Conservation (phyloP, 2,888 invertebrate genomes). For the Acleris sparsana region DNA sequence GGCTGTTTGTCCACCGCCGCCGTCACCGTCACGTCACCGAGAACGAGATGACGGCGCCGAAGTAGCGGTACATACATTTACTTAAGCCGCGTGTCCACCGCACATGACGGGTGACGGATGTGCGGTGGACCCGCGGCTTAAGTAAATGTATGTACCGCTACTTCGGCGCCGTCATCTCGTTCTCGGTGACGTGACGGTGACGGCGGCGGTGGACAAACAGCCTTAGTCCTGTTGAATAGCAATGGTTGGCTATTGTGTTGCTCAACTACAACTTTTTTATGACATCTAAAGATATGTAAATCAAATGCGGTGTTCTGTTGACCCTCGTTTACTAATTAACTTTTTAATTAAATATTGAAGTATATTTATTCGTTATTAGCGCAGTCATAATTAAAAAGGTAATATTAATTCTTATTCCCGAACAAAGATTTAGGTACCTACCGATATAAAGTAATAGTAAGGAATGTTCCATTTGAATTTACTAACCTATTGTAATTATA, state of each 20-base stretch:
- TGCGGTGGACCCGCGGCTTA: too few species aligned
- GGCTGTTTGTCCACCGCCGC: too few species aligned
- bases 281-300: constrained; percentile 14
- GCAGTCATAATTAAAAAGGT: constrained; percentile 18
- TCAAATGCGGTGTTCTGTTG: constrained; percentile 20
- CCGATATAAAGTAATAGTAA: too few species aligned
- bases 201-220: too few species aligned
- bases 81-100: too few species aligned
- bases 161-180: too few species aligned
- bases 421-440: constrained; percentile 22
- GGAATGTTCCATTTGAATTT: constrained; percentile 23
- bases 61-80: too few species aligned
- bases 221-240: background rate
- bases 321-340: constrained; percentile 13
- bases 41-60: too few species aligned
- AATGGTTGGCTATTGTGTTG: constrained; percentile 1
- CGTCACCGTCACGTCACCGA: too few species aligned
- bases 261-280: background rate
- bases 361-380: constrained; percentile 23
- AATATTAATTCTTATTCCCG: constrained; percentile 16
- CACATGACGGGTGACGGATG: too few species aligned
- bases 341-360: constrained; percentile 12
- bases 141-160: too few species aligned
- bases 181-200: too few species aligned
- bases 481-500: background rate